phyloP scores from a whole-genome alignment of 2,113 vertebrate species.

The Ranitomeya variabilis region DNA sequence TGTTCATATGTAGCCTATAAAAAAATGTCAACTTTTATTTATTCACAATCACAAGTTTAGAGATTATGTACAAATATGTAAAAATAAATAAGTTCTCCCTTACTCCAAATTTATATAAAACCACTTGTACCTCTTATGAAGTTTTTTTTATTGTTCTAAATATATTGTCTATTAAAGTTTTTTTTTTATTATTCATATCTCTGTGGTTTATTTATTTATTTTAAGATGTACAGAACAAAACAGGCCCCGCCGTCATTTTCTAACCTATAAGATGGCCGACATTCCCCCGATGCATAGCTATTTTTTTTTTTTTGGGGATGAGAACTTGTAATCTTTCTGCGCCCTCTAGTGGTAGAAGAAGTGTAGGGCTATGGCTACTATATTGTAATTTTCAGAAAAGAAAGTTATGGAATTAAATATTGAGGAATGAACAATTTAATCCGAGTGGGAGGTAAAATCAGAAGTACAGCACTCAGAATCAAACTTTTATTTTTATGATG shows the following conservation, averaged over 20 bases:
- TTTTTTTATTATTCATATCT: slow-evolving; percentile 8
- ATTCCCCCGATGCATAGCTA: too few species aligned
- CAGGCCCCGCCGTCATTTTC: background rate
- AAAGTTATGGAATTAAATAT: background rate
- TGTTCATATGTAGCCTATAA: background rate
- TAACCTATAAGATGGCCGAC: background rate
- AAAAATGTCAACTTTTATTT: background rate
- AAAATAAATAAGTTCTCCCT: background rate
- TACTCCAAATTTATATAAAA: slow-evolving; percentile 10
- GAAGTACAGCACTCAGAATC: too few species aligned
- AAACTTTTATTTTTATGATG: too few species aligned
- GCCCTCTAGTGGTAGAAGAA: slow-evolving; percentile 17
- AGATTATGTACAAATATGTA: background rate
- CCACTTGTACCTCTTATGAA: slow-evolving; percentile 21
- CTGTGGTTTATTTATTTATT: background rate
- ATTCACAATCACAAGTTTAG: background rate
- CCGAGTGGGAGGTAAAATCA: background rate
- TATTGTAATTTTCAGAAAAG: background rate
- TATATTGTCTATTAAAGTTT: slow-evolving; percentile 21
- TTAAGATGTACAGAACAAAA: background rate
- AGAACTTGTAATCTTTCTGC: background rate
- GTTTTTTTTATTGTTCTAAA: slow-evolving; percentile 8
- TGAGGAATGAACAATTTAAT: background rate
- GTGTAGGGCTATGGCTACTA: background rate
- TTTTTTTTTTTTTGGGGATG: background rate